phyloP scores from a whole-genome alignment of 1,140 invertebrate genomes.

The Maniola jurtina region DNA sequence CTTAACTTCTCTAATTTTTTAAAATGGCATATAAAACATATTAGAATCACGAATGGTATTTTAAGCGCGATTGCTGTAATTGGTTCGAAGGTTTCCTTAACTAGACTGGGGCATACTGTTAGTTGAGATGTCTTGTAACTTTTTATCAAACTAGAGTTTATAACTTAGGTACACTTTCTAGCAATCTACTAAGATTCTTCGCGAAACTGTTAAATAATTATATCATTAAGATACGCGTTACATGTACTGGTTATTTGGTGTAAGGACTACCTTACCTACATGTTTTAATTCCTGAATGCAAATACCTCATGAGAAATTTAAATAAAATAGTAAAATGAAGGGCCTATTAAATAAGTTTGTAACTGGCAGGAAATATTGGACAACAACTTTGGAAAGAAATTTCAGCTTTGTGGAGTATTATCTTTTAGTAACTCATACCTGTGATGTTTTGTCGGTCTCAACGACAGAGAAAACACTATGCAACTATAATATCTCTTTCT shows the following conservation, averaged over 20 bases:
- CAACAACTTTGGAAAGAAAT: too few relatives aligned
- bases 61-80: background rate
- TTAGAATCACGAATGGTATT: background rate
- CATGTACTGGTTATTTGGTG: background rate
- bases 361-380: too few relatives aligned
- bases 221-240: background rate
- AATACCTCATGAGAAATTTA: too few relatives aligned
- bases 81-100: background rate
- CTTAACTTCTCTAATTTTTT: background rate
- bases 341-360: too few relatives aligned
- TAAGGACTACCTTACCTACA: too few relatives aligned
- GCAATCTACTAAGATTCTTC: background rate
- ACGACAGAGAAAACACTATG: too few relatives aligned
- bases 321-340: too few relatives aligned
- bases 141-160: constrained; percentile 1
- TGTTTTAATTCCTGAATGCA: too few relatives aligned
- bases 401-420: too few relatives aligned
- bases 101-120: background rate
- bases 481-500: too few relatives aligned
- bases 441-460: too few relatives aligned
- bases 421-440: too few relatives aligned
- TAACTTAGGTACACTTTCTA: background rate
- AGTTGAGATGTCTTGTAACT: background rate
- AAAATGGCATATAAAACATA: constrained; percentile 1
- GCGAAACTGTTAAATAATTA: background rate